Base-by-base conservation (phyloP, 2,888 invertebrate species). In the Euzophera pinguis region DNA sequence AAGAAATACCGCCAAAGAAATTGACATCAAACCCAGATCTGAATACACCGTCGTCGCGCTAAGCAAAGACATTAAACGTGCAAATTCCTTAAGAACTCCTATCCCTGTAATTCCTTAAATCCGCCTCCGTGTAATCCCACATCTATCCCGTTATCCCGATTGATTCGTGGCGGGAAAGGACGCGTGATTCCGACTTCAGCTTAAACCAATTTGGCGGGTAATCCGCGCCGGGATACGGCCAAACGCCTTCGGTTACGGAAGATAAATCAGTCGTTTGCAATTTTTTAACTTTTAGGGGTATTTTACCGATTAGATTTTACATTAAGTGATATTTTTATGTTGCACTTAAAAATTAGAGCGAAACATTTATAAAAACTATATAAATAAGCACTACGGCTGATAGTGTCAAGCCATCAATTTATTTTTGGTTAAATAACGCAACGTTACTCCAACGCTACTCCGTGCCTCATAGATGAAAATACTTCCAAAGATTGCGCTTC, bases 141-240 rank as follows among this genome's bases (percentile, higher is more conserved):
- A 55, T 43, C 57, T 56, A 61, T 61, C 61, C 63, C 65, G 61
- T 70, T 68, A 77, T 76, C 67, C 63, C 75, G 79, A 87, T 86
- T 84, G 85, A 85, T 85, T 82, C 78, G 62, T 60, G 60, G 61
- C 60, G 61, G 61, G 65, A 62, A 69, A 71, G 64, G 58, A 59
- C 64, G 65, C 59, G 65, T 69, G 71, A 75, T 74, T 67, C 71
- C 67, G 67, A 67, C 57, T 64, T 70, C 59, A 70, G 71, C 73
- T 78, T 81, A 71, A 84, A 82, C 84, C 84, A 86, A 87, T 88
- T 85, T 80, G 67, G 73, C 73, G 75, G 73, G 64, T 87, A 86
- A 88, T 86, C 88, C 85, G 62, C 56, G 47, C 51, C 64, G 65
- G 72, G 70, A 72, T 71, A 66, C 70, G 69, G 74, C 16, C 16